Conservation (phyloP, 2,113 vertebrate species). For the Globicephala melas region DNA sequence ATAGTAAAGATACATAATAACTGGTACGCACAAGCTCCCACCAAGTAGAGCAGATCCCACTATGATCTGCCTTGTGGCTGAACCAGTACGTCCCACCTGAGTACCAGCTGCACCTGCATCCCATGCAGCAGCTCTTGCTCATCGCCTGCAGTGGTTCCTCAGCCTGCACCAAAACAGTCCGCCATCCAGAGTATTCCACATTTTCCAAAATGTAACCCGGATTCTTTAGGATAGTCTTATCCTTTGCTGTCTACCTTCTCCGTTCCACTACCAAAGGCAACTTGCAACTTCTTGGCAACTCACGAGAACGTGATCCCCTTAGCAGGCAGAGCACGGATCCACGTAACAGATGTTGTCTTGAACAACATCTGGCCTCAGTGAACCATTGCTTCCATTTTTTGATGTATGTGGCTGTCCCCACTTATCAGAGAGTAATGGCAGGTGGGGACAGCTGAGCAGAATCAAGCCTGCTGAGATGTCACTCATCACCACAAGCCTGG, state of each 20-base stretch:
- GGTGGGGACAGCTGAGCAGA: not conserved
- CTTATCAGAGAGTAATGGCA: not conserved
- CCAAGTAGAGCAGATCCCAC: not conserved
- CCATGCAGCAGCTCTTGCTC: not conserved
- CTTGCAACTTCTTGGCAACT: not conserved
- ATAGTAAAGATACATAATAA: not conserved
- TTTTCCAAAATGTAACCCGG: not conserved
- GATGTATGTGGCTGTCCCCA: not conserved
- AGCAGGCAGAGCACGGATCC: not conserved
- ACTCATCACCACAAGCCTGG: not conserved
- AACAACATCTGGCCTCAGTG: not conserved
- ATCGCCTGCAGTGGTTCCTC: not conserved
- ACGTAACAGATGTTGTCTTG: not conserved
- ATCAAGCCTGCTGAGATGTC: not conserved
- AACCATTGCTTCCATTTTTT: not conserved
- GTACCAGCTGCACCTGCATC: not conserved
- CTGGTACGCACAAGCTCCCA: not conserved
- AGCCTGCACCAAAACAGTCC: not conserved
- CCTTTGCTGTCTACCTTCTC: not conserved
- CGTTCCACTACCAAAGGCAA: not conserved
- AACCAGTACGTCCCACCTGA: not conserved
- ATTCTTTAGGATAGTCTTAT: not conserved
- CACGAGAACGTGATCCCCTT: not conserved
- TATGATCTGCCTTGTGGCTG: fast-evolving
- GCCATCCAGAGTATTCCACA: not conserved